A percentile compares a stretch with the other conserved stretches of the same genome.
phyloP scores from a whole-genome alignment of 2,888 invertebrate species.

The Stegophylla sp. region DNA sequence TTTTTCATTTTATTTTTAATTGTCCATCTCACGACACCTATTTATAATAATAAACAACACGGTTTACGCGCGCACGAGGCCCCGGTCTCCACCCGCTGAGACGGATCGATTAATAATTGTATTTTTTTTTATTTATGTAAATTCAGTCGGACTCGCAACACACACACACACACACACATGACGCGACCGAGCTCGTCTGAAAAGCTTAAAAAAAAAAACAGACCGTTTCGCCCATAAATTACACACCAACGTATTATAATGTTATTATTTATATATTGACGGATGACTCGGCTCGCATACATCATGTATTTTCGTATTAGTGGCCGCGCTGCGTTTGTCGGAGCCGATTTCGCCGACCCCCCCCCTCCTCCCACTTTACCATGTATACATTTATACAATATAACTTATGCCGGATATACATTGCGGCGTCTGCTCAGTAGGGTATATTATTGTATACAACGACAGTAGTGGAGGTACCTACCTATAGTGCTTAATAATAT shows the following conservation, averaged over 20 bases:
- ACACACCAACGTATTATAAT: conserved; percentile 10
- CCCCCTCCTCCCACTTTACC: too few relatives aligned
- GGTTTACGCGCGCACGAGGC: conserved; percentile 22
- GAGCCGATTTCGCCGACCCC: too few relatives aligned
- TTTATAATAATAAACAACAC: conserved; percentile 54
- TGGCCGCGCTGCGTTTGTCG: too few relatives aligned
- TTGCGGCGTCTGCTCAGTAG: too few relatives aligned
- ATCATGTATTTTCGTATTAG: background rate
- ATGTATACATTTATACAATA: background rate
- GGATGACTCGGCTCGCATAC: conserved; percentile 3
- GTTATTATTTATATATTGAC: conserved; percentile 46
- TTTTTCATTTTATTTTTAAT: conserved; percentile 37
- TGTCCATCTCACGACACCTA: conserved; percentile 57
- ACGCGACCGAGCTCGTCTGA: too few relatives aligned
- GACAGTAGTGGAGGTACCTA: too few relatives aligned
- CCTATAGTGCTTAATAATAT: too few relatives aligned
- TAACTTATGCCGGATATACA: too few relatives aligned
- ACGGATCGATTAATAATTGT: conserved; percentile 55
- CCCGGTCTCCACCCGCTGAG: conserved; percentile 54
- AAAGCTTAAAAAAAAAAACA: background rate
- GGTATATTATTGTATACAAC: background rate
- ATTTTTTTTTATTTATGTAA: background rate
- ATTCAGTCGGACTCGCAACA: background rate
- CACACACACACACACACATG: too few relatives aligned
- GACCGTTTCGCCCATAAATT: conserved; percentile 50